These are phyloP conservation scores for Drosophila malerkotliana DNA, from an alignment of 1,140 invertebrate species.

Conservation along the genomic window DNA sequence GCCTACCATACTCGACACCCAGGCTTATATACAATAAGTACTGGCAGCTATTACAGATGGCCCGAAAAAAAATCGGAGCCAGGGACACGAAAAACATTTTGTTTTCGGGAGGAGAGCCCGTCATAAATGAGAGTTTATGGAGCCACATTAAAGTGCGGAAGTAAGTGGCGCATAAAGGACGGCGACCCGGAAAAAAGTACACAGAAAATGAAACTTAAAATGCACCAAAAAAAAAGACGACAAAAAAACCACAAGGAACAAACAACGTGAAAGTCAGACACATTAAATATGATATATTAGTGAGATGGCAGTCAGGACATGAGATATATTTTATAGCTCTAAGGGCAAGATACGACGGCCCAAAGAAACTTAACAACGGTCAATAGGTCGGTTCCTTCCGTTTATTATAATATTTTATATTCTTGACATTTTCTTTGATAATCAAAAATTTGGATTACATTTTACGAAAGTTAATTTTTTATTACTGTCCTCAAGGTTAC, in stretches of 20 bases:
- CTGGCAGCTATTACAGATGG: constrained; percentile 20
- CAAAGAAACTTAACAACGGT: constrained; percentile 29
- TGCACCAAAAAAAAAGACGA: constrained; percentile 15
- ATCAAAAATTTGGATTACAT: constrained; percentile 22
- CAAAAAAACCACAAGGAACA: constrained; percentile 27
- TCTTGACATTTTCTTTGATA: constrained; percentile 12
- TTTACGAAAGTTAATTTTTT: constrained; percentile 1
- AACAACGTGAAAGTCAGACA: constrained; percentile 67
- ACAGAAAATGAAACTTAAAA: constrained; percentile 54
- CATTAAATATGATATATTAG: constrained; percentile 81
- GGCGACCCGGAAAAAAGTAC: constrained; percentile 22
- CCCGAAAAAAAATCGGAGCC: constrained; percentile 24
- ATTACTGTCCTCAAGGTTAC: background rate
- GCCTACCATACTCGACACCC: constrained; percentile 68
- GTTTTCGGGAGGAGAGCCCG: constrained; percentile 43
- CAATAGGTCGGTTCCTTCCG: constrained; percentile 27
- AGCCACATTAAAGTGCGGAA: constrained; percentile 75
- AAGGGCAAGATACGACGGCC: constrained; percentile 37
- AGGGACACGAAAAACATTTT: constrained; percentile 53
- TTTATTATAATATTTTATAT: constrained; percentile 43
- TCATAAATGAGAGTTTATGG: constrained; percentile 74
- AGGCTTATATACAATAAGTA: constrained; percentile 31
- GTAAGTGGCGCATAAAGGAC: constrained; percentile 67
- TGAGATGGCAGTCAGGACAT: constrained; percentile 62
- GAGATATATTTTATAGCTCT: constrained; percentile 67